Percentiles rank a stretch among this genome's conserved stretches.
Evolutionary conservation across 2,888 invertebrate species (phyloP).

Genomic region (Morpho achilles): DNA sequence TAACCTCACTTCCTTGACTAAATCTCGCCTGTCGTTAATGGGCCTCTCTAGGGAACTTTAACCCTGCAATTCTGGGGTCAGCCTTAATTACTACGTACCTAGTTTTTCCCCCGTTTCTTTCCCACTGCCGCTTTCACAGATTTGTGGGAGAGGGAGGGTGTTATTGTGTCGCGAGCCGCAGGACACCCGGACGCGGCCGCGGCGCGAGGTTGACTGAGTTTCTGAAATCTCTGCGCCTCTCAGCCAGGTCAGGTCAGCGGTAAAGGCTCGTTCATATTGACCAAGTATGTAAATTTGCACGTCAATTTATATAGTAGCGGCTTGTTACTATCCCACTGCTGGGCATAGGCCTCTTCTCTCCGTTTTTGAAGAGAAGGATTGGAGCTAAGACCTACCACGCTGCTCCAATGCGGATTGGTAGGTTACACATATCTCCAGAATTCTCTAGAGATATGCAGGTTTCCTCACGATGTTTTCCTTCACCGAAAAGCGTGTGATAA

Average conservation of each 20-base stretch:
- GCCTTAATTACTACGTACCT: conserved; percentile 44
- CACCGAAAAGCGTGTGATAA: too few species aligned
- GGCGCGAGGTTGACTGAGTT: conserved; percentile 73
- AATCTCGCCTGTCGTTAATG: conserved; percentile 18
- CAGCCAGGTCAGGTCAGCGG: conserved; percentile 70
- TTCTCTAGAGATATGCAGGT: too few species aligned
- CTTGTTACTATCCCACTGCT: too few species aligned
- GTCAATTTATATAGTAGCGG: conserved; percentile 11
- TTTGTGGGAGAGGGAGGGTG: conserved; percentile 49
- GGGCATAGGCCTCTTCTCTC: too few species aligned
- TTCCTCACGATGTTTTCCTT: too few species aligned
- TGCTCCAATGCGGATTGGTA: too few species aligned
- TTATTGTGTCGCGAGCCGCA: conserved; percentile 32
- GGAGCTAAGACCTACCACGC: too few species aligned
- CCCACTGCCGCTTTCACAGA: conserved; percentile 45
- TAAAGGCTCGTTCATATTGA: conserved; percentile 44
- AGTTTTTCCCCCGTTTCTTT: conserved; percentile 42
- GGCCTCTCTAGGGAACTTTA: conserved; percentile 30
- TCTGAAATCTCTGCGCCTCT: conserved; percentile 73
- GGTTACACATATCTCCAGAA: too few species aligned
- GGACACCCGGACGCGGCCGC: conserved; percentile 59
- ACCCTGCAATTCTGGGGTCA: conserved; percentile 39
- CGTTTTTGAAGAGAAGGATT: too few species aligned
- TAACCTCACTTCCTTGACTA: conserved; percentile 11
- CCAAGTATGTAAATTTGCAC: conserved; percentile 8